Percentiles rank a stretch among this genome's conserved stretches.
These are phyloP conservation scores for Thunnus albacares DNA, from an alignment of 2,797 vertebrate species.

Conservation along the genomic window DNA sequence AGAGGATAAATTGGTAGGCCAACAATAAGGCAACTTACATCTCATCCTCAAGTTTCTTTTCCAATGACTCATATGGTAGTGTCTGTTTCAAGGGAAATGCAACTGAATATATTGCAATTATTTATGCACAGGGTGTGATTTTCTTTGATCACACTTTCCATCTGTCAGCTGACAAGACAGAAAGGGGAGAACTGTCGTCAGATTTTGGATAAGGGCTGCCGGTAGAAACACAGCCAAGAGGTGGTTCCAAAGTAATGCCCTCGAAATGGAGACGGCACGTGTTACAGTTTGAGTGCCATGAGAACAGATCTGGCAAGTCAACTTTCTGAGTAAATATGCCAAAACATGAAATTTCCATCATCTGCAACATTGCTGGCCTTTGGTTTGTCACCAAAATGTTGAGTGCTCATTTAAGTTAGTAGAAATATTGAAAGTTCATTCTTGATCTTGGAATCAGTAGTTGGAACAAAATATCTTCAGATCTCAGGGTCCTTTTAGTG, in stretches of 20 bases:
- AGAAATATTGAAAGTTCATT: neutral
- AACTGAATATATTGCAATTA: constrained; percentile 21
- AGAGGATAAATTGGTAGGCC: neutral
- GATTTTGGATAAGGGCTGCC: constrained; percentile 20
- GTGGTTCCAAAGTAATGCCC: constrained; percentile 25
- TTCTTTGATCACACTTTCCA: constrained; percentile 65
- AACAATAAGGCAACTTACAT: neutral
- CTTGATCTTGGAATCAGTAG: neutral
- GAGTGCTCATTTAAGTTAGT: neutral
- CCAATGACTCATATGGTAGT: constrained; percentile 3
- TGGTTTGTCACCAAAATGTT: constrained; percentile 10
- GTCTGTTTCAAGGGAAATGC: constrained; percentile 19
- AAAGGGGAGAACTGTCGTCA: constrained; percentile 38
- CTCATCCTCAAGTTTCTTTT: constrained; percentile 10
- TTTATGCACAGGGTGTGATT: constrained; percentile 45
- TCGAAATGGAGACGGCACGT: neutral
- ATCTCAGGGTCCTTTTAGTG: too few relatives aligned
- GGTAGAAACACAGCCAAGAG: constrained; percentile 26
- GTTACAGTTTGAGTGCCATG: constrained; percentile 16
- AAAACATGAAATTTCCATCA: constrained; percentile 22
- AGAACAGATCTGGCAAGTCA: constrained; percentile 9
- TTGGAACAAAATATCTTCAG: neutral
- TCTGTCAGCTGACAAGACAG: constrained; percentile 58
- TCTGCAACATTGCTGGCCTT: neutral
- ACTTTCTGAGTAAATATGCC: neutral